These are phyloP conservation scores for Dolomedes plantarius DNA, from an alignment of 2,888 invertebrate species.

Conservation along the genomic window DNA sequence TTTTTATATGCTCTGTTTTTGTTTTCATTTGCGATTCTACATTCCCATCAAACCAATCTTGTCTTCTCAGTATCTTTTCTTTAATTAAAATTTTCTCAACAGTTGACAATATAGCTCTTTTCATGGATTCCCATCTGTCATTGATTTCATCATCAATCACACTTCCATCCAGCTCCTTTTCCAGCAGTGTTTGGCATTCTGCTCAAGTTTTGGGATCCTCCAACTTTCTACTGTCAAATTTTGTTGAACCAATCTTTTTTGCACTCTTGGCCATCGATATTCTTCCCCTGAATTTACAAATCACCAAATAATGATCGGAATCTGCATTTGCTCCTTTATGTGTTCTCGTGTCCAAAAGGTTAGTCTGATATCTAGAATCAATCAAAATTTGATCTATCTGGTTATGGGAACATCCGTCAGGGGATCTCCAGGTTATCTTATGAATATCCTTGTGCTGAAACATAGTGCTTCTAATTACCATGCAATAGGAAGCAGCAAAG, in stretches of 20 bases:
- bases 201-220: not conserved
- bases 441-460: not conserved
- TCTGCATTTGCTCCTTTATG: slow-evolving; percentile 21
- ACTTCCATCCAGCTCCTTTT: too few relatives aligned
- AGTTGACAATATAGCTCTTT: too few relatives aligned
- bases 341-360: slow-evolving; percentile 14
- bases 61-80: too few relatives aligned
- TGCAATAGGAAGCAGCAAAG: not conserved
- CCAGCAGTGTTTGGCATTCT: not conserved
- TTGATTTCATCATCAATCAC: too few relatives aligned
- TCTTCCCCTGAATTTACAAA: slow-evolving; percentile 10
- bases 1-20: too few relatives aligned
- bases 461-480: not conserved
- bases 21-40: too few relatives aligned
- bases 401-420: not conserved
- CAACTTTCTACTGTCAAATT: slow-evolving; percentile 7
- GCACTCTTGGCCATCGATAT: not conserved
- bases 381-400: slow-evolving; percentile 10
- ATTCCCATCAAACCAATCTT: too few relatives aligned
- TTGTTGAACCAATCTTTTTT: not conserved
- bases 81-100: too few relatives aligned
- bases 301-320: slow-evolving; percentile 19
- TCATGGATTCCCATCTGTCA: too few relatives aligned
- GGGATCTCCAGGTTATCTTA: not conserved
- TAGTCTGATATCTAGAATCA: not conserved